A percentile compares a stretch with the other conserved stretches of the same genome.
Conservation (phyloP, 2,113 vertebrate species). For the Sialia sialis region DNA sequence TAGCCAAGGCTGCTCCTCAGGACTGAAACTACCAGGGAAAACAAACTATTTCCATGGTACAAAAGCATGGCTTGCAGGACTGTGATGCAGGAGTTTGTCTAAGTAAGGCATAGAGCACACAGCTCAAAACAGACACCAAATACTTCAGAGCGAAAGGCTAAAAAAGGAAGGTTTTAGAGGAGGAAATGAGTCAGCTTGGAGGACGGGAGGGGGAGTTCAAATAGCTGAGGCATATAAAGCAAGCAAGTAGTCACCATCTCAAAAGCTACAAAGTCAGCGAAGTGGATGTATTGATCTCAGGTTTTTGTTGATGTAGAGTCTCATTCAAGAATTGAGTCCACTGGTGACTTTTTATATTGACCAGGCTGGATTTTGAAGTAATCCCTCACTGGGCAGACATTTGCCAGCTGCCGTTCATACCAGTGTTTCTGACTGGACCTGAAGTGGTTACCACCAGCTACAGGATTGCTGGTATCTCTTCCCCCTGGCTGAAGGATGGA, state of each 20-base stretch:
- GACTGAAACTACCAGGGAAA: background rate
- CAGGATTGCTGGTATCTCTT: background rate
- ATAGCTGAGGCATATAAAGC: conserved; percentile 44
- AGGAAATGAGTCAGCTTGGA: conserved; percentile 74
- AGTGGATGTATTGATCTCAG: background rate
- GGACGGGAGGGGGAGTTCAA: conserved; percentile 57
- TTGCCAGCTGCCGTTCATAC: background rate
- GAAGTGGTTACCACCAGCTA: background rate
- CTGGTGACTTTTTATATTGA: rapidly evolving
- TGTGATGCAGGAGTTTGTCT: conserved; percentile 48
- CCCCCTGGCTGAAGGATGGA: too few relatives aligned
- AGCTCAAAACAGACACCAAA: background rate
- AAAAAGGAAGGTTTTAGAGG: conserved; percentile 51
- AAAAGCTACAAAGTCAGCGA: background rate
- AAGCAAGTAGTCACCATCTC: conserved; percentile 37
- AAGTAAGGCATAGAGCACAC: conserved; percentile 34
- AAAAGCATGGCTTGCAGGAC: conserved; percentile 9
- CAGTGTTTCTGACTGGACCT: background rate
- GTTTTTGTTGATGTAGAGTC: background rate
- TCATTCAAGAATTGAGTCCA: background rate
- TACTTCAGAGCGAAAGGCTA: conserved; percentile 12
- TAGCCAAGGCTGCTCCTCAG: background rate
- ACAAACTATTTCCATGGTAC: background rate
- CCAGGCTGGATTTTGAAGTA: background rate
- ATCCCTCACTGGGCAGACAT: background rate